phyloP scores from a whole-genome alignment of 2,113 vertebrate genomes.

The Malurus melanocephalus region DNA sequence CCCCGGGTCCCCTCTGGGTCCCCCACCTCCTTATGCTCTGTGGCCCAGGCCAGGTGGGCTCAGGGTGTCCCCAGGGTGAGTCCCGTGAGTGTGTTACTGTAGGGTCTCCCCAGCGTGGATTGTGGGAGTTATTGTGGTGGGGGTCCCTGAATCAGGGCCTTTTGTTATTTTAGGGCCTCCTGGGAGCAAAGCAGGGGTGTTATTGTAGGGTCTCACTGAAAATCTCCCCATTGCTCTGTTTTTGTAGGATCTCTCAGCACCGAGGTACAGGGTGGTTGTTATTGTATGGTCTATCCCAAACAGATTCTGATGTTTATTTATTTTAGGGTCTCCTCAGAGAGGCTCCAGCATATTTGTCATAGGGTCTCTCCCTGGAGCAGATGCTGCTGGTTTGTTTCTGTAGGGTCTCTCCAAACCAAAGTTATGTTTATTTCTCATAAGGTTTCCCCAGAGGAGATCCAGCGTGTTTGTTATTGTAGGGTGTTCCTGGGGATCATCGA shows the following conservation, averaged over 20 bases:
- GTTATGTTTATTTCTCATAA: neutral
- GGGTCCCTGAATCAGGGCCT: neutral
- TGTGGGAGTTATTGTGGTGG: neutral
- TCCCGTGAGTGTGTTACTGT: neutral
- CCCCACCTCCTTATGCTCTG: neutral
- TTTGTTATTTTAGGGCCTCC: neutral
- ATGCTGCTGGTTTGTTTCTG: neutral
- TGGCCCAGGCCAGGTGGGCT: neutral
- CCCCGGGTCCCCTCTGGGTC: neutral
- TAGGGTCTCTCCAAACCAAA: neutral
- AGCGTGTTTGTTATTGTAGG: neutral
- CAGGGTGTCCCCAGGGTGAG: fast-evolving
- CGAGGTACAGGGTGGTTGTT: no score
- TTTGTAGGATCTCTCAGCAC: neutral
- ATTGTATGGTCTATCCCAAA: neutral
- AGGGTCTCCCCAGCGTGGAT: neutral
- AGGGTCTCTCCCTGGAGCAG: neutral
- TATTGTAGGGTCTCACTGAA: neutral
- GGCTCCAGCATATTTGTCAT: neutral
- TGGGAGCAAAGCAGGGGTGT: neutral
- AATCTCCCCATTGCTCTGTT: neutral
- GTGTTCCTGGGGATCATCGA: neutral
- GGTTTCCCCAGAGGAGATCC: neutral
- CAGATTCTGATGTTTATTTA: neutral
- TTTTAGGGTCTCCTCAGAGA: neutral